Percentiles rank a stretch among this genome's conserved stretches.
These are phyloP conservation scores for Gopherus evgoodei DNA, from an alignment of 2,113 vertebrate species.

Conservation along the genomic window DNA sequence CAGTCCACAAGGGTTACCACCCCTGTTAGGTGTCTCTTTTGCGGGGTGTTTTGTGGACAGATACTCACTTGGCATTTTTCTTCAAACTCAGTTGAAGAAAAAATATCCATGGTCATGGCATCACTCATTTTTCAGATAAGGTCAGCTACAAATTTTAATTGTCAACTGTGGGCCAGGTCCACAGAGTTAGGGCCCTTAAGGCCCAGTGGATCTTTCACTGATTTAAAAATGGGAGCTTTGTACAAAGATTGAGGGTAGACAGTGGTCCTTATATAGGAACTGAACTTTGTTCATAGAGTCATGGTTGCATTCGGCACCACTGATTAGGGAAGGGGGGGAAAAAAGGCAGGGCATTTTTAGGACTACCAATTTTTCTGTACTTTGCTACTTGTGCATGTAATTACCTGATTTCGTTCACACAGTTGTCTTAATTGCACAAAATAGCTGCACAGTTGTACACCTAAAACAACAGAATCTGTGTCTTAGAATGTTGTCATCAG, in stretches of 20 bases:
- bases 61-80: background rate
- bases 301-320: fast-evolving
- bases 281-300: fast-evolving
- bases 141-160: background rate
- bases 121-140: background rate
- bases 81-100: background rate
- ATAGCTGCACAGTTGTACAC: fast-evolving
- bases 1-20: background rate
- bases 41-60: background rate
- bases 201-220: background rate
- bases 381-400: fast-evolving
- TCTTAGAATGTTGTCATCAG: fast-evolving
- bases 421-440: fast-evolving
- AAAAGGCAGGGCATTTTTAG: fast-evolving
- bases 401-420: fast-evolving
- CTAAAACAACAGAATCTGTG: fast-evolving
- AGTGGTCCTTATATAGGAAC: fast-evolving
- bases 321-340: fast-evolving
- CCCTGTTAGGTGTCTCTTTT: background rate
- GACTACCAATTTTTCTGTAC: background rate
- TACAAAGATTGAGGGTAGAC: fast-evolving
- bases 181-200: background rate
- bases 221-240: fast-evolving
- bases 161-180: fast-evolving
- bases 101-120: background rate